phyloP scores from a whole-genome alignment of 1,140 invertebrate genomes.

The Procambarus virginalis region DNA sequence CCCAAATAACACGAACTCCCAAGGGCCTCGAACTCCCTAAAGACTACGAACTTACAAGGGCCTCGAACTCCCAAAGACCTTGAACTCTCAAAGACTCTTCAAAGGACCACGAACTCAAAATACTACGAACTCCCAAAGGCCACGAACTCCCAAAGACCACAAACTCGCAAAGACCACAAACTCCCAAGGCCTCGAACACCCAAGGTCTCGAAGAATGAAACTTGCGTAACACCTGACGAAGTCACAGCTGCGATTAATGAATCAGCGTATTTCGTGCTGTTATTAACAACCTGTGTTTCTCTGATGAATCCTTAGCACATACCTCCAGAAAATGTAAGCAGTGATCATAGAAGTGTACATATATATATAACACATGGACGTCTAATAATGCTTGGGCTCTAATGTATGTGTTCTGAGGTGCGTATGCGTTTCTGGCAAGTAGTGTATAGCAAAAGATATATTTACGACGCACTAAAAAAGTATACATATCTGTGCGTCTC shows the following conservation, averaged over 20 bases:
- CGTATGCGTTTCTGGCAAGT: neutral
- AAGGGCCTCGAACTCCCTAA: neutral
- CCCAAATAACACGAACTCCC: no score
- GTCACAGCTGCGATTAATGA: no score
- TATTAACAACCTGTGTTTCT: constrained; percentile 6
- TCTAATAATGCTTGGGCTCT: neutral
- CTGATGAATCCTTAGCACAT: neutral
- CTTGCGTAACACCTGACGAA: no score
- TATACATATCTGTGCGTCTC: neutral
- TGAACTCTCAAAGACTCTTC: no score
- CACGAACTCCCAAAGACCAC: neutral
- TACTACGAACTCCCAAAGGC: no score
- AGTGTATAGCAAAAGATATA: neutral
- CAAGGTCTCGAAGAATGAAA: no score
- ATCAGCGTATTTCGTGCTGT: neutral
- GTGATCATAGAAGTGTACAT: neutral
- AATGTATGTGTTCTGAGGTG: neutral
- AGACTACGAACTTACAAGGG: no score
- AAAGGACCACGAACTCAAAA: no score
- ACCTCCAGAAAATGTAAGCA: neutral
- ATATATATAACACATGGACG: neutral
- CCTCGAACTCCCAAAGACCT: no score
- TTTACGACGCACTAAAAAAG: neutral
- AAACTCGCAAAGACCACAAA: no score
- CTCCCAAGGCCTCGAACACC: no score